Evolutionary conservation across 1,140 invertebrate species (phyloP).

Genomic region (Drosophila miranda): DNA sequence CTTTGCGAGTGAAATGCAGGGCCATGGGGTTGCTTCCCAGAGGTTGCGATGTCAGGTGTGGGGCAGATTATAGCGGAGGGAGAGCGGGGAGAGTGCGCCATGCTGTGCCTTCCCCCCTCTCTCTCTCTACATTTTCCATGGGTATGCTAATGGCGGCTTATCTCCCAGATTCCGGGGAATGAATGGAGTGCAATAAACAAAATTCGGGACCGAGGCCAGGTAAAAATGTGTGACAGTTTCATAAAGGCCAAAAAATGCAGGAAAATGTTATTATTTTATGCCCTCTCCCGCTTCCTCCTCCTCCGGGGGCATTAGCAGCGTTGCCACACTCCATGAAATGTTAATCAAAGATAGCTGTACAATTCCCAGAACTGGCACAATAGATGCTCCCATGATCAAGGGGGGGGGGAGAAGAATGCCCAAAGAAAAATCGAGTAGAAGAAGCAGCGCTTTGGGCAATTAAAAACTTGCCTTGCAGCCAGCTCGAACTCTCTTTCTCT

Average conservation of each 20-base stretch:
- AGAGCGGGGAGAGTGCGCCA: no score
- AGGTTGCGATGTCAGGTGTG: neutral
- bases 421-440: constrained; percentile 59
- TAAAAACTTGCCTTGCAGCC: constrained; percentile 56
- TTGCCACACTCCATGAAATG: constrained; percentile 46
- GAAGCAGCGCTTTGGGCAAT: constrained; percentile 58
- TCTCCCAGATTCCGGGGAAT: constrained; percentile 31
- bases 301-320: neutral
- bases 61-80: neutral
- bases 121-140: constrained; percentile 20
- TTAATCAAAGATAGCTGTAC: constrained; percentile 78
- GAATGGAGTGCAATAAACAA: constrained; percentile 62
- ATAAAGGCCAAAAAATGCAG: constrained; percentile 52
- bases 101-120: constrained; percentile 3
- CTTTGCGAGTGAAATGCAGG: neutral
- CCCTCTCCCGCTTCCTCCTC: neutral
- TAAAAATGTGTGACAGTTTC: constrained; percentile 73
- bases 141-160: constrained; percentile 65
- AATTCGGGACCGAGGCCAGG: constrained; percentile 38
- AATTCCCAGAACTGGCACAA: constrained; percentile 76
- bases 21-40: constrained; percentile 2
- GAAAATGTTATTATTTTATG: constrained; percentile 19
- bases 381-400: constrained; percentile 56
- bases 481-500: constrained; percentile 5
- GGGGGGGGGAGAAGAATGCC: constrained; percentile 37